A percentile compares a stretch with the other conserved stretches of the same genome.
Evolutionary conservation across 92 coral and sea anemone genomes (phyloP).

Genomic region (Umimayanthus kanabou): DNA sequence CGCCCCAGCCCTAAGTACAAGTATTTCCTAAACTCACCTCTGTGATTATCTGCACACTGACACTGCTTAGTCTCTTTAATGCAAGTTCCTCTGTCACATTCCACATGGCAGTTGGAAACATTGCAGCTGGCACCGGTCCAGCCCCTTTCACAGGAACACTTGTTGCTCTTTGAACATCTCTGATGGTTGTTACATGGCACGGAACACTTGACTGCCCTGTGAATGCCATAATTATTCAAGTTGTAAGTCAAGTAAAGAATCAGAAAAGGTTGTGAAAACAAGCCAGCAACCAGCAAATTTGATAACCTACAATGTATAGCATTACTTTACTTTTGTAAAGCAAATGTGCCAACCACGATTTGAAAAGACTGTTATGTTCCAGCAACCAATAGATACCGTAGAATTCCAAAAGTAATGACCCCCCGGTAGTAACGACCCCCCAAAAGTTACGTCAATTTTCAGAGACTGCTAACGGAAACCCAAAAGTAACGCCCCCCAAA

Average conservation of each 20-base stretch:
- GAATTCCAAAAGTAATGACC: too few relatives aligned
- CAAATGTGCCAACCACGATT: too few relatives aligned
- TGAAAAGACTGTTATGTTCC: too few relatives aligned
- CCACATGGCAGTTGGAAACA: not conserved
- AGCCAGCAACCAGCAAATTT: too few relatives aligned
- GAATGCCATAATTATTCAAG: not conserved
- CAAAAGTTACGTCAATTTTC: too few relatives aligned
- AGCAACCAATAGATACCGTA: too few relatives aligned
- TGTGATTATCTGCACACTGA: constrained; percentile 1
- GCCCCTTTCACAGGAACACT: not conserved
- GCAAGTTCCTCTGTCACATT: constrained; percentile 9
- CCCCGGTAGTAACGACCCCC: too few relatives aligned
- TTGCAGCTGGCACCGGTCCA: constrained; percentile 19
- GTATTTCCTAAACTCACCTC: not conserved
- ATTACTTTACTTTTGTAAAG: too few relatives aligned
- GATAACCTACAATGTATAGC: too few relatives aligned
- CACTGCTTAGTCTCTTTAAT: constrained; percentile 6
- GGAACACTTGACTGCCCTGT: constrained; percentile 10
- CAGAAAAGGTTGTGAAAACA: too few relatives aligned
- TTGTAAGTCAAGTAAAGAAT: not conserved
- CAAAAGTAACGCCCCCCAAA: too few relatives aligned
- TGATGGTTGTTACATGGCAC: constrained; percentile 11
- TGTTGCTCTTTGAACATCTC: not conserved
- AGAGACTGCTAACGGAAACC: too few relatives aligned
- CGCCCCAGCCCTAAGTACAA: not conserved